A percentile compares a stretch with the other conserved stretches of the same genome.
phyloP scores from a whole-genome alignment of 2,888 invertebrate genomes.

The Drosophila mimica region DNA sequence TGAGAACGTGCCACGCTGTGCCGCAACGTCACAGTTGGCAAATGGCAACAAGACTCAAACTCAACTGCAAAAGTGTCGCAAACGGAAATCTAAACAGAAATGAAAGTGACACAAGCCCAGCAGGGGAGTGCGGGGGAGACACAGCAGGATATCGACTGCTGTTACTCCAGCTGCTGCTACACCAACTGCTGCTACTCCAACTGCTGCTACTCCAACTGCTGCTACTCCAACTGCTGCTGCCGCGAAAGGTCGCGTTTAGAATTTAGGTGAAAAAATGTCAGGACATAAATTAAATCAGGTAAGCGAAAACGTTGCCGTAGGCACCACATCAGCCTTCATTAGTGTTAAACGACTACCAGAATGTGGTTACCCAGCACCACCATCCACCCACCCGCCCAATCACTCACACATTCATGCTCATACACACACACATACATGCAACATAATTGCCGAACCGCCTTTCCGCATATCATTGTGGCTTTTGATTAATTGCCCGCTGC shows the following conservation, averaged over 20 bases:
- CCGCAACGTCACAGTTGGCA: slow-evolving; percentile 57
- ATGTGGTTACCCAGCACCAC: slow-evolving; percentile 31
- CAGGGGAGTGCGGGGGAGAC: background rate
- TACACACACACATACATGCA: slow-evolving; percentile 15
- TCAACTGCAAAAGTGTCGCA: slow-evolving; percentile 61
- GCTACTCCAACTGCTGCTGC: too few species aligned
- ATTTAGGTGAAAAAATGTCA: slow-evolving; percentile 50
- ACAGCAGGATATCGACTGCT: slow-evolving; percentile 63
- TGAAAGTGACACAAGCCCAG: slow-evolving; percentile 67
- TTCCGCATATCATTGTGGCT: slow-evolving; percentile 65
- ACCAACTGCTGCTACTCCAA: background rate
- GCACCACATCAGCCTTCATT: slow-evolving; percentile 56
- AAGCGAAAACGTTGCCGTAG: slow-evolving; percentile 40
- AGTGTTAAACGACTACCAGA: slow-evolving; percentile 59
- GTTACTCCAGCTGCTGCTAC: background rate
- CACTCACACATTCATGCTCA: background rate
- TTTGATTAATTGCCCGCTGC: slow-evolving; percentile 72
- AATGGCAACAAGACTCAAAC: slow-evolving; percentile 42
- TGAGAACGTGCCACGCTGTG: slow-evolving; percentile 60
- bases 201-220: background rate
- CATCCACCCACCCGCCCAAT: background rate
- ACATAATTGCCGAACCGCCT: slow-evolving; percentile 63
- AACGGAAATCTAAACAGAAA: slow-evolving; percentile 70
- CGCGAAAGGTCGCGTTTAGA: slow-evolving; percentile 15
- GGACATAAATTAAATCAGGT: slow-evolving; percentile 59